Base-by-base conservation (phyloP, 2,113 vertebrate genomes). In the Catharus minimus region DNA sequence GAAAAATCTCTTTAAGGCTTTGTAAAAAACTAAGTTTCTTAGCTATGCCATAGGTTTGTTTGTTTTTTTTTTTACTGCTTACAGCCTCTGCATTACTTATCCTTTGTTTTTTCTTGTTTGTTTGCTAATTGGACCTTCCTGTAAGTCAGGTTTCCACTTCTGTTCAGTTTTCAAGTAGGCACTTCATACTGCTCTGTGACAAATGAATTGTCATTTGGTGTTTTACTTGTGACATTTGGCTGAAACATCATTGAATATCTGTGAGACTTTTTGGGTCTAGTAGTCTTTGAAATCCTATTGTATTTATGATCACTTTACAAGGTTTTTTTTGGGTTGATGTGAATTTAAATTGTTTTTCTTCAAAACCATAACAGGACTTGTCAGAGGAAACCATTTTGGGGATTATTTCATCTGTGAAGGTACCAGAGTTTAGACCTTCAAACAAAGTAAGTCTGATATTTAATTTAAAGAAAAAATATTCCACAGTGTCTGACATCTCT, bases 381-480 rank as follows among this genome's bases (percentile, higher is more conserved):
- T 98, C 98, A 80, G 95, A 97, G 86, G 98, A 98, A 92, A 89
- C 66, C 28, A 97, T 99, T 88, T 91, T 96, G 69, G 97, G 96
- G 67, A 97, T 98, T 88, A 96, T 98, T 88, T 97, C 98, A 30
- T 89, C 96, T 77, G 90, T 99, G 89, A 97, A 98, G 62, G 97
- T 99, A 96, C 98, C 98, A 10, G 98, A 99, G 83, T 99, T 99
- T 97, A 98, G 97, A 77, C 99, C 99, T 60, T 98, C 98, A 52
- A 98, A 98, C 89, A 99, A 99, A 97, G 99, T 99, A 98, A 90
- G 96, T 75, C 11, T 41, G 22, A 33, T 78, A 55, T 3, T 43
- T 86, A 46, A 28, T 77, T 71, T 49, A 44, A 88, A 74, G 22
- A 43, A 57, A 52, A 67, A 39, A 43, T 23, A 50, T n/a, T 56